Conservation (phyloP, 2,797 vertebrate species). For the Crenichthys baileyi region DNA sequence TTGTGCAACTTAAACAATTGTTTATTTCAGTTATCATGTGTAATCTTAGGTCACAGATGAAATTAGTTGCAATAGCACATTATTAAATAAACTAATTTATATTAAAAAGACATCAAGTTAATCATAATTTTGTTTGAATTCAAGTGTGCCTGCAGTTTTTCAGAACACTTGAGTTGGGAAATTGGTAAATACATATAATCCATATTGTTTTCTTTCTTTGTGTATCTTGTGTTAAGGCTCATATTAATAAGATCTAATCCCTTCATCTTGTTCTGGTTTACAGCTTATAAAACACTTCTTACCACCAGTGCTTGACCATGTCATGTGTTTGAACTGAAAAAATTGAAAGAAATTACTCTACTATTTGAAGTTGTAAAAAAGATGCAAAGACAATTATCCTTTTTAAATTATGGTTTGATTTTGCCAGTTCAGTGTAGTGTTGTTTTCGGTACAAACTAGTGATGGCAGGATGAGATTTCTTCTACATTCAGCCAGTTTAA, state of each 20-base stretch:
- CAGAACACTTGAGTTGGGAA: background rate
- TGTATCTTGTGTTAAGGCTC: background rate
- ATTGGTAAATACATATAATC: background rate
- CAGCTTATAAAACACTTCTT: background rate
- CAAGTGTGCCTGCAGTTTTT: background rate
- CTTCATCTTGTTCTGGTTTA: background rate
- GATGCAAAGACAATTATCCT: background rate
- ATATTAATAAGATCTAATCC: background rate
- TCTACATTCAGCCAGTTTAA: background rate
- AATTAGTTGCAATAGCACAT: background rate
- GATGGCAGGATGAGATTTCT: background rate
- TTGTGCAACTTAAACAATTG: conserved; percentile 28
- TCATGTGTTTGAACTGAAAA: background rate
- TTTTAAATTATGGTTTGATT: background rate
- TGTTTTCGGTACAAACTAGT: background rate
- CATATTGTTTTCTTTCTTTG: background rate
- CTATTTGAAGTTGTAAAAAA: background rate
- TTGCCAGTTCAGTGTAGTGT: background rate
- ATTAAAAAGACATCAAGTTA: background rate
- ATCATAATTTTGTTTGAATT: background rate
- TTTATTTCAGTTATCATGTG: background rate
- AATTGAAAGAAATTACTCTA: background rate
- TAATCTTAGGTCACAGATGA: background rate
- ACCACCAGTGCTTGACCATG: background rate
- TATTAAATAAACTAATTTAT: background rate